phyloP scores from a whole-genome alignment of 2,113 vertebrate species.

The Pedionomus torquatus region DNA sequence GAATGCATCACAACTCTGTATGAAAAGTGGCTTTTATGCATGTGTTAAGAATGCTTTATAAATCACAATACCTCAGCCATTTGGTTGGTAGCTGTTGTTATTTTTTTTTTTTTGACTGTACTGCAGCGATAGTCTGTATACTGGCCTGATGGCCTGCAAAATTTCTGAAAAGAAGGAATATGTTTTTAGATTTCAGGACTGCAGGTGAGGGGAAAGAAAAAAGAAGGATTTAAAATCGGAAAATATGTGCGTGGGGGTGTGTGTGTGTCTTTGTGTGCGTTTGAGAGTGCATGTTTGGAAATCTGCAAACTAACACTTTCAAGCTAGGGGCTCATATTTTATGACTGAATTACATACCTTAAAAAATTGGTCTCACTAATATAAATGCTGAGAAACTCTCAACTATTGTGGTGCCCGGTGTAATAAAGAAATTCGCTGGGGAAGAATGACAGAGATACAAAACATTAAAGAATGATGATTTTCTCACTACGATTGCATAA shows the following conservation, averaged over 20 bases:
- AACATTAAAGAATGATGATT: conserved; percentile 50
- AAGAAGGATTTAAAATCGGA: neutral
- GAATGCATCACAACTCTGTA: neutral
- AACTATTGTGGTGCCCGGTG: neutral
- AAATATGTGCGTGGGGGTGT: neutral
- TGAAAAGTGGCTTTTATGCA: neutral
- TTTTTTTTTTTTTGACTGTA: neutral
- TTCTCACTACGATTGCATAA: conserved; percentile 43
- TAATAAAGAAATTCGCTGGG: neutral
- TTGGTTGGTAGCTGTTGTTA: neutral
- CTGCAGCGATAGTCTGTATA: neutral
- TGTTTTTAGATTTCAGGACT: neutral
- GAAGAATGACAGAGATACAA: conserved; percentile 31
- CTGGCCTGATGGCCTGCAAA: neutral
- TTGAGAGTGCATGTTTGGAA: neutral
- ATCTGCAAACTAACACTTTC: neutral
- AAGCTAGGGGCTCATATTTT: conserved; percentile 12
- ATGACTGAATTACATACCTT: neutral
- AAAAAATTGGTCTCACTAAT: conserved; percentile 16
- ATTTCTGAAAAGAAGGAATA: neutral
- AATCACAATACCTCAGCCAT: neutral
- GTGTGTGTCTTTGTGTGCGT: neutral
- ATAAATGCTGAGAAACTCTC: conserved; percentile 38
- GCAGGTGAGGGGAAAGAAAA: neutral
- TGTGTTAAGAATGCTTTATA: neutral